Percentiles rank a stretch among this genome's conserved stretches.
Evolutionary conservation across 2,888 invertebrate species (phyloP).

Genomic region (Meteorus cinctellus): DNA sequence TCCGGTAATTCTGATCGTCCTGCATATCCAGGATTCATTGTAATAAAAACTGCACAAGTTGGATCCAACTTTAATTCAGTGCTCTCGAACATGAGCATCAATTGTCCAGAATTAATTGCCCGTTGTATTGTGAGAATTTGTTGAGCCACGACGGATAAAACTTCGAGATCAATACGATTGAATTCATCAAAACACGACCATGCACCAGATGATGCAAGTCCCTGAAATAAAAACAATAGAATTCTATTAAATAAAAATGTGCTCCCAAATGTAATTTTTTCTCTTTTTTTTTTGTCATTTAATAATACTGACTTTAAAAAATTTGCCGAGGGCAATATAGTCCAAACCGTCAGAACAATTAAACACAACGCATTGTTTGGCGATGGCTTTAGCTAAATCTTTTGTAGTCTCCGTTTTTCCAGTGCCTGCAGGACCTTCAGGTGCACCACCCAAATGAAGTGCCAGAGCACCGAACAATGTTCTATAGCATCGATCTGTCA

Average conservation of each 20-base stretch:
- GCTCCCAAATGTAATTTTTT: neutral
- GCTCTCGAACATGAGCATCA: conserved; percentile 76
- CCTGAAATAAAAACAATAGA: conserved; percentile 67
- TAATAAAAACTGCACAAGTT: conserved; percentile 78
- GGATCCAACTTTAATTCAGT: conserved; percentile 76
- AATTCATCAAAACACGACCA: conserved; percentile 80
- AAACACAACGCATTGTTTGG: conserved; percentile 81
- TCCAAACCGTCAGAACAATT: conserved; percentile 81
- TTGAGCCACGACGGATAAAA: conserved; percentile 79
- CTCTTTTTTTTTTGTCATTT: neutral
- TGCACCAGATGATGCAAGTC: conserved; percentile 76
- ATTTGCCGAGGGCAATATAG: conserved; percentile 80
- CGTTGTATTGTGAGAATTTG: conserved; percentile 78
- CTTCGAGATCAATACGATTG: conserved; percentile 78
- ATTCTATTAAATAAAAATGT: conserved; percentile 56
- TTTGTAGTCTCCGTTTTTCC: conserved; percentile 80
- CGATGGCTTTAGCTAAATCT: conserved; percentile 80
- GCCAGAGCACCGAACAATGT: conserved; percentile 79
- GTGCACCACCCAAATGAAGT: conserved; percentile 76
- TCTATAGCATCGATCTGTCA: conserved; percentile 91
- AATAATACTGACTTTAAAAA: conserved; percentile 72
- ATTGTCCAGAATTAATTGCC: conserved; percentile 74
- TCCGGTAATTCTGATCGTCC: conserved; percentile 78
- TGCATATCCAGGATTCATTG: conserved; percentile 79
- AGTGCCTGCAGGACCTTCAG: conserved; percentile 77